Conservation (phyloP, 2,888 invertebrate genomes). For the Fragum sueziense region DNA sequence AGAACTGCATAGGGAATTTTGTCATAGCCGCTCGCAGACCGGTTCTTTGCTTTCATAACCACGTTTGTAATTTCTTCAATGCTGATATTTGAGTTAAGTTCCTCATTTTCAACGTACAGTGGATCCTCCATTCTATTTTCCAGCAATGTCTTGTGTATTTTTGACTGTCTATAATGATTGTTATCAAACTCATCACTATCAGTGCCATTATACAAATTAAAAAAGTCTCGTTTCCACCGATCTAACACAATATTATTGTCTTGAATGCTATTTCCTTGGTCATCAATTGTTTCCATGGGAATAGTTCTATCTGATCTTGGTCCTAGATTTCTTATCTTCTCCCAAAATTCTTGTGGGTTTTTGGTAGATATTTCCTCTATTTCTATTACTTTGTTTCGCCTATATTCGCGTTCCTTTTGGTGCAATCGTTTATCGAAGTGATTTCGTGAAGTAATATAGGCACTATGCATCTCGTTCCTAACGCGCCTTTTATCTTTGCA, state of each 20-base stretch:
- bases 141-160: slow-evolving; percentile 38
- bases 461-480: too few relatives aligned
- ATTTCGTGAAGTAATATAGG: too few relatives aligned
- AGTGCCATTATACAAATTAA: slow-evolving; percentile 30
- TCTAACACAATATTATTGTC: slow-evolving; percentile 27
- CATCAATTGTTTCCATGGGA: slow-evolving; percentile 27
- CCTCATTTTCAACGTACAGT: slow-evolving; percentile 9
- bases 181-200: slow-evolving; percentile 22
- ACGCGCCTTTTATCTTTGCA: too few relatives aligned
- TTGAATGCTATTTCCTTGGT: not conserved
- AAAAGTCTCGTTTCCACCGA: slow-evolving; percentile 36
- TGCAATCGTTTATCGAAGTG: too few relatives aligned
- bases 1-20: slow-evolving; percentile 23
- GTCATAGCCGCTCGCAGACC: slow-evolving; percentile 21
- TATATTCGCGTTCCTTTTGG: too few relatives aligned
- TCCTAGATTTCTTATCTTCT: too few relatives aligned
- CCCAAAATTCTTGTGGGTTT: too few relatives aligned
- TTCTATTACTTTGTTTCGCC: too few relatives aligned
- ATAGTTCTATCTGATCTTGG: slow-evolving; percentile 28
- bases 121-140: slow-evolving; percentile 26
- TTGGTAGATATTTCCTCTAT: too few relatives aligned
- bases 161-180: slow-evolving; percentile 10
- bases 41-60: slow-evolving; percentile 4
- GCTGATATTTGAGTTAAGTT: slow-evolving; percentile 27
- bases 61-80: slow-evolving; percentile 23